Evolutionary conservation across 1,140 invertebrate species (phyloP), one percentile per base, ranked within the genome.

Genomic region (Goniozus legneri): DNA sequence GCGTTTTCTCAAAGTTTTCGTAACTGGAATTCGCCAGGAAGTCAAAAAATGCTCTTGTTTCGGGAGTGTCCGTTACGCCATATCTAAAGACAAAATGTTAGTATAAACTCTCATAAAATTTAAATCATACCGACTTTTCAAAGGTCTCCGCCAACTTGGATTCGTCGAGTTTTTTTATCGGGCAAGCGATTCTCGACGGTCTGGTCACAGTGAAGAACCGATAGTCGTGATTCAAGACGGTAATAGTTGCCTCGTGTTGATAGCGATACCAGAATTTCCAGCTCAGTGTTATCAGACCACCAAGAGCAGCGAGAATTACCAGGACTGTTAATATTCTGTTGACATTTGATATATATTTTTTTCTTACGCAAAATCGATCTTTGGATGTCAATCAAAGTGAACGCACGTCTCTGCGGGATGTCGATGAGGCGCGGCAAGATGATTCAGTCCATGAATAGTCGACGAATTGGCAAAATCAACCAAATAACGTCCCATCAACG

Each of bases 381-480:
- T 14, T 35, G 8, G 22, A 12, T 4, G 7, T 8, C 18, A 24
- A n/a, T n/a, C 2, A 6, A 16, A 21, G 13, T 8, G 3, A 22
- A 46, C 27, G 39, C 46, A 56, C 63, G 13, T 56, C 16, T 65
- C 63, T 3, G 56, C 1, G 0, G 54, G 34, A 35, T 65, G 63
- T 49, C 59, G 54, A 12, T 49, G 44, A 14, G 56, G 61, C 1
- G 61, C 56, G 7, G 47, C 50, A 16, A 63, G 21, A 22, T 65
- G 63, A 39, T 62, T 65, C 0, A 65, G 15, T 0, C 63, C 63
- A 31, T 64, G 61, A 18, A 65, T n/a, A 8, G 52, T 43, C 2
- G 56, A 55, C 0, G 44, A 35, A 30, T 47, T 59, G 0, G 51
- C 49, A 50, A 50, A 65, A 16, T 64, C 51, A 6, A 65, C 54